Evolutionary conservation across 2,113 vertebrate species (phyloP).

Genomic region (Apodemus sylvaticus): DNA sequence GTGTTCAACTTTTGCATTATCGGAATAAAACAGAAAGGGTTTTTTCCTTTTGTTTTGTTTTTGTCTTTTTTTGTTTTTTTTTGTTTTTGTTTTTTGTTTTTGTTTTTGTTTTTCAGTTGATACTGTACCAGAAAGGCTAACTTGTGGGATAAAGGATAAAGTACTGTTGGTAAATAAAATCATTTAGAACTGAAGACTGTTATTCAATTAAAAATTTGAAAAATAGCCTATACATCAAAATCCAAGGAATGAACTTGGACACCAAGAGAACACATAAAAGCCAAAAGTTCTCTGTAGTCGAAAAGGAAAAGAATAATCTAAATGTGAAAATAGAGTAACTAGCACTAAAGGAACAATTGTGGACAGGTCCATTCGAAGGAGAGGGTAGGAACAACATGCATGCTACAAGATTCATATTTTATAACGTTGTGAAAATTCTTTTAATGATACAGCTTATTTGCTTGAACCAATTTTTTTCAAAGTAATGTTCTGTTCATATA

Average conservation of each 20-base stretch:
- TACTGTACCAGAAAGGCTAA: neutral
- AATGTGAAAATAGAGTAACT: neutral
- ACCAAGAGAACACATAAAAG: neutral
- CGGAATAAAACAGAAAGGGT: neutral
- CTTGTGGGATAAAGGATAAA: constrained; percentile 2
- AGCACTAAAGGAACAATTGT: neutral
- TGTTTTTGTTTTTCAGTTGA: too few relatives aligned
- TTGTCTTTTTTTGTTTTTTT: too few relatives aligned
- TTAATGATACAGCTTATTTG: neutral
- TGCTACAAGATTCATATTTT: neutral
- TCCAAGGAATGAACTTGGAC: neutral
- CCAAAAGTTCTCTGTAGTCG: neutral
- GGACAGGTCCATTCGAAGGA: neutral
- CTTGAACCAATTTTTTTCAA: neutral
- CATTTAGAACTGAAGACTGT: neutral
- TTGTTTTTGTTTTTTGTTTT: too few relatives aligned
- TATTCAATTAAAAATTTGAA: constrained; percentile 24
- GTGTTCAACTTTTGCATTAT: neutral
- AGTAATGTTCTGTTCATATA: neutral
- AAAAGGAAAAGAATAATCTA: constrained; percentile 20
- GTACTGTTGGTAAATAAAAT: neutral
- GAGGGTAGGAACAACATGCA: neutral
- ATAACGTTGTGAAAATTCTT: neutral
- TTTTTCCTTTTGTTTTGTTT: too few relatives aligned
- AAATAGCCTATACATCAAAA: neutral